A percentile compares a stretch with the other conserved stretches of the same genome.
These are phyloP conservation scores for Drosophila trichaetosa DNA, from an alignment of 2,888 invertebrate genomes.

Conservation along the genomic window DNA sequence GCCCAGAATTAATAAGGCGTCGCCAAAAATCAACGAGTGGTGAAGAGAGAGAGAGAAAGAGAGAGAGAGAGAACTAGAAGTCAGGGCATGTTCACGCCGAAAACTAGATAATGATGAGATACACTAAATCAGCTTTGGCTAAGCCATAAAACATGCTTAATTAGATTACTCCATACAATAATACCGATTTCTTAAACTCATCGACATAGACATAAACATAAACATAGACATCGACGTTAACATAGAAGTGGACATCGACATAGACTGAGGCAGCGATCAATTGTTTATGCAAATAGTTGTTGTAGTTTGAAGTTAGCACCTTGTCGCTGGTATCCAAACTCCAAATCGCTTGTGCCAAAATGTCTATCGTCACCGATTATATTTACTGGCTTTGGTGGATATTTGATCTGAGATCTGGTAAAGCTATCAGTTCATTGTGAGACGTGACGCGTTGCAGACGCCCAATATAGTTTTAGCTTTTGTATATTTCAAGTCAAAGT, in stretches of 20 bases:
- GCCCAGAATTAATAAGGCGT: constrained; percentile 69
- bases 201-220: constrained; percentile 4
- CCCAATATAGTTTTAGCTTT: constrained; percentile 15
- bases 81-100: constrained; percentile 42
- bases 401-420: constrained; percentile 14
- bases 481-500: neutral
- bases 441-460: constrained; percentile 61
- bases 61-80: constrained; percentile 40
- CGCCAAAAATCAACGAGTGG: constrained; percentile 27
- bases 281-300: constrained; percentile 53
- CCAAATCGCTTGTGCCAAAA: constrained; percentile 50
- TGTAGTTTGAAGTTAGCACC: constrained; percentile 53
- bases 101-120: constrained; percentile 72
- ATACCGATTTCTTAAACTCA: constrained; percentile 27
- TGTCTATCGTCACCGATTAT: constrained; percentile 60
- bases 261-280: constrained; percentile 34
- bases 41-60: constrained; percentile 1
- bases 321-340: constrained; percentile 38
- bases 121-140: constrained; percentile 71
- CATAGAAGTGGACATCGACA: neutral
- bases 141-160: constrained; percentile 72
- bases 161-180: constrained; percentile 35
- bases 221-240: constrained; percentile 2
- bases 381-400: constrained; percentile 47
- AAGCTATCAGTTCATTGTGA: constrained; percentile 58